Evolutionary conservation across 2,888 invertebrate genomes (phyloP), one percentile per base, ranked within the genome.

Genomic region (Netelia melanura): DNA sequence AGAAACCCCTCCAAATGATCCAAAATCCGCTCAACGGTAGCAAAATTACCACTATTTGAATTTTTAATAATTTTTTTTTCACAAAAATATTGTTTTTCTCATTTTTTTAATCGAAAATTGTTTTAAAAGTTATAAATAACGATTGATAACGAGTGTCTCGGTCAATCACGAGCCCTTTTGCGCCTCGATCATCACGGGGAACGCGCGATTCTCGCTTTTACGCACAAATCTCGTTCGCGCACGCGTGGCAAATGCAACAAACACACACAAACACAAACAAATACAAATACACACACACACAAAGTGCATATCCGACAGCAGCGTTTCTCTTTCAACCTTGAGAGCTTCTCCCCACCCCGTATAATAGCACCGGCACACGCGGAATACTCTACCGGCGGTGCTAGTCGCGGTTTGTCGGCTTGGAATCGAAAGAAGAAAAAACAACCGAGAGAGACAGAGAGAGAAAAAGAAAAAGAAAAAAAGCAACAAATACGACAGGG

Each of bases 241-340:
- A 8, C 54, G 17, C 54, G 54, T 11, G 54, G 54, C 54, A 11
- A 14, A 54, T 54, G 30, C 30, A 30, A 30, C 30, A 30, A 30
- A 30, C 6, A 30, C 30, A 30, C 30, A 30, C 30, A 30, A 30
- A 30, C 44, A 17, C 62, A 48, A 74, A 48, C 30, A 30, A 30
- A 30, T 5, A 30, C 30, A 30, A 2, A 30, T 5, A 30, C 30
- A 30, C 30, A 30, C 30, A 30, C 30, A 30, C 30, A 30, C 54
- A 11, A 14, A 17, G 54, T 54, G 54, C 54, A 54, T 54, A 61
- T 67, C 58, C 44, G 68, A 54, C 48, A 65, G 58, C 67, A 74
- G 54, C 71, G 83, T 83, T 83, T 83, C 83, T 79, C 79, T 83
- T 79, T 83, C 74, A 83, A 71, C 83, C 83, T 83, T 83, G 83